Evolutionary conservation across 1,140 invertebrate species (phyloP).

Genomic region (Samia ricini): DNA sequence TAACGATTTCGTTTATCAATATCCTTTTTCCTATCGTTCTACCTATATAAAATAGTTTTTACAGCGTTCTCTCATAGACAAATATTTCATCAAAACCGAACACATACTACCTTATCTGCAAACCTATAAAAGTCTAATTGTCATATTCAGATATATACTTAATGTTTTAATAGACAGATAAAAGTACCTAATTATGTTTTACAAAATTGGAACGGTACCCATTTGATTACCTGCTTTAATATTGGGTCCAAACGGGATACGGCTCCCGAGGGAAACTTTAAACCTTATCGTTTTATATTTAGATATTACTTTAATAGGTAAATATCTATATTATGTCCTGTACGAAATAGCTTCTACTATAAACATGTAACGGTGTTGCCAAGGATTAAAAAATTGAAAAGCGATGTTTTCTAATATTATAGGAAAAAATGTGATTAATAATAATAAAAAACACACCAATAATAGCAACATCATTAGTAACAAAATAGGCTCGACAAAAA

Average conservation of each 20-base stretch:
- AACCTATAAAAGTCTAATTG: neutral
- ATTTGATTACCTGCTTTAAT: neutral
- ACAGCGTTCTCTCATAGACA: too few relatives aligned
- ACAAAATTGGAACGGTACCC: neutral
- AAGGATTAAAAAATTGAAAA: too few relatives aligned
- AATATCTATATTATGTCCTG: neutral
- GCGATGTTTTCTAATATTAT: too few relatives aligned
- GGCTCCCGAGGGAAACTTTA: slow-evolving; percentile 9
- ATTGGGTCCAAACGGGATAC: neutral
- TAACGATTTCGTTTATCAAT: too few relatives aligned
- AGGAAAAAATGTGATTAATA: too few relatives aligned
- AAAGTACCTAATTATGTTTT: neutral
- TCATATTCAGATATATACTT: neutral
- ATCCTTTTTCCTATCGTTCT: too few relatives aligned
- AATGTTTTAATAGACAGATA: neutral
- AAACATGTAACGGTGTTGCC: too few relatives aligned
- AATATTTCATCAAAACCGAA: too few relatives aligned
- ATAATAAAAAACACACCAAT: too few relatives aligned
- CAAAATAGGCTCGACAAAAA: too few relatives aligned
- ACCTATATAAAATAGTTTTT: too few relatives aligned
- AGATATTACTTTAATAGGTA: slow-evolving; percentile 9
- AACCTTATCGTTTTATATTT: slow-evolving; percentile 14
- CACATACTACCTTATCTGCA: neutral
- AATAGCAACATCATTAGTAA: too few relatives aligned
- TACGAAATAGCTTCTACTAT: neutral